Percentiles rank a stretch among this genome's conserved stretches.
Conservation (phyloP, 2,888 invertebrate species). For the Malthinus flaveolus region DNA sequence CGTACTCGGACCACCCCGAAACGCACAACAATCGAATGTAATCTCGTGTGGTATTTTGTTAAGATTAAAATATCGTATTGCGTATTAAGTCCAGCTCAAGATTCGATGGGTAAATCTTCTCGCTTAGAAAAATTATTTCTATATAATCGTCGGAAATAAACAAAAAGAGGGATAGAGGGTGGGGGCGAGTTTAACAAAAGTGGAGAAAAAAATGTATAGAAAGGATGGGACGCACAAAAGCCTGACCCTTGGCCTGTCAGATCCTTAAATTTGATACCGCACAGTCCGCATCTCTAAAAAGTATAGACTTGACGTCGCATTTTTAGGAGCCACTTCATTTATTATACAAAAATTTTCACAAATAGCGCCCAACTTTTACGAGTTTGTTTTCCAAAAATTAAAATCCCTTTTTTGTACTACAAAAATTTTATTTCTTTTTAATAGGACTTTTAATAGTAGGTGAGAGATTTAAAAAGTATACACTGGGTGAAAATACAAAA, state of each 20-base stretch:
- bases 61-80: background rate
- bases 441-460: background rate
- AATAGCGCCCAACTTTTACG: background rate
- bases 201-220: constrained; percentile 33
- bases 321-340: constrained; percentile 25
- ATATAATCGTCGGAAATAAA: constrained; percentile 8
- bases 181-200: constrained; percentile 35
- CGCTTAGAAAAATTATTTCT: background rate
- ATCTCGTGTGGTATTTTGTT: background rate
- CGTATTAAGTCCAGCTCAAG: background rate
- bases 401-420: background rate
- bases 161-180: constrained; percentile 18
- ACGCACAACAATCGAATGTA: background rate
- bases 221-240: constrained; percentile 39
- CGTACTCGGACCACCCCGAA: constrained; percentile 21
- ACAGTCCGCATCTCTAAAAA: constrained; percentile 31
- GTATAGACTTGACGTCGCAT: constrained; percentile 39
- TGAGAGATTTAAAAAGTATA: background rate
- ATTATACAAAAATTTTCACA: background rate
- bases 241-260: constrained; percentile 46
- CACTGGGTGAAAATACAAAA: constrained; percentile 17
- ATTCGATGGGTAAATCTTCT: background rate
- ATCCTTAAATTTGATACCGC: constrained; percentile 42
- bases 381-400: background rate
- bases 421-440: background rate